A percentile compares a stretch with the other conserved stretches of the same genome.
Conservation (phyloP, 1,140 invertebrate species). For the Metaphire vulgaris region DNA sequence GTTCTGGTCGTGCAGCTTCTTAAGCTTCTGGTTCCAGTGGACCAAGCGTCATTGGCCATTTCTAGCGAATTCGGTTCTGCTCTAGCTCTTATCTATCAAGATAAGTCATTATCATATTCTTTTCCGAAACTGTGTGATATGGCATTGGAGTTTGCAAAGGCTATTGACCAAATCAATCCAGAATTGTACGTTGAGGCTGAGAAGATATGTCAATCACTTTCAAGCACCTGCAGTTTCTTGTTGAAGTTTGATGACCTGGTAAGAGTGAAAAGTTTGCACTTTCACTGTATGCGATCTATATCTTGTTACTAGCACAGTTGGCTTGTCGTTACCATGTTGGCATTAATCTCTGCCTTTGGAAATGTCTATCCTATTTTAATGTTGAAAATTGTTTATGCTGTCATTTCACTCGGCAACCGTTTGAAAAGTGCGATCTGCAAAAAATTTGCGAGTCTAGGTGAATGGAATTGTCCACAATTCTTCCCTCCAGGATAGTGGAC, state of each 20-base stretch:
- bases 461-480: too few relatives aligned
- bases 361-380: too few relatives aligned
- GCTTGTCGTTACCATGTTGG: too few relatives aligned
- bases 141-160: constrained; percentile 33
- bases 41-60: constrained; percentile 37
- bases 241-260: constrained; percentile 25
- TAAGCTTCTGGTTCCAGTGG: constrained; percentile 37
- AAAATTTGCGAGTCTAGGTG: too few relatives aligned
- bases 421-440: too few relatives aligned
- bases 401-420: too few relatives aligned
- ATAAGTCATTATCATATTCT: constrained; percentile 37
- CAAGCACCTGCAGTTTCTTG: constrained; percentile 40
- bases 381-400: too few relatives aligned
- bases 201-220: constrained; percentile 37
- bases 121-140: constrained; percentile 36
- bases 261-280: constrained; percentile 3
- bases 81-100: constrained; percentile 30
- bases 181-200: constrained; percentile 31
- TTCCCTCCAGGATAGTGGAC: too few relatives aligned
- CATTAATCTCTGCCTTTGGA: too few relatives aligned
- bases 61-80: constrained; percentile 32
- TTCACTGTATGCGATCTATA: constrained; percentile 18
- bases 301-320: too few relatives aligned
- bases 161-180: constrained; percentile 32
- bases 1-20: constrained; percentile 38